Base-by-base conservation (phyloP, 1,140 invertebrate species). In the Drosophila virilis region DNA sequence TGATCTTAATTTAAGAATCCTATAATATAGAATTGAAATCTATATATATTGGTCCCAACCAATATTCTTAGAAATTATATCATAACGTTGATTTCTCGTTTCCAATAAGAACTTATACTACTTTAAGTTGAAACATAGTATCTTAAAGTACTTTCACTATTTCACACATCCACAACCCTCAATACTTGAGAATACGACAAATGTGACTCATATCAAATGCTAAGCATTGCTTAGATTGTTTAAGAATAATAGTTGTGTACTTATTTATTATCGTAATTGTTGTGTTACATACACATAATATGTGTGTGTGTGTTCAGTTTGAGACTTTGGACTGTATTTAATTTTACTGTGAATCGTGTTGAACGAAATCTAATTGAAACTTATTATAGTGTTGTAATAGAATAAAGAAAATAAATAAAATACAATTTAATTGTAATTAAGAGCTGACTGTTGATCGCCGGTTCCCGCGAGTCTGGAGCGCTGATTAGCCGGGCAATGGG, bases 191-290 rank as follows among this genome's bases (percentile, higher is more conserved):
- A 33, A 35, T 28, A 35, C 59, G 54, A 17, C 60, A 40, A 28
- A 37, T 46, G 9, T 62, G 13, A 62, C 6, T 51, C 60, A 62
- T 28, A 15, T 61, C 8, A 46, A 59, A 42, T 6, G 17, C 10
- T 12, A 1, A 7, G 32, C 22, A 15, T 43, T 68, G 54, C 55
- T 59, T 59, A 22, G 22, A 12, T 42, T 65, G 37, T 50, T 55
- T 7, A 8, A 42, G 15, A 68, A n/a, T 17, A 42, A 57, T 66
- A 58, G 57, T 67, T 50, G 60, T 60, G 17, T 61, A 13, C 38
- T 65, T 80, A 76, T 79, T 82, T 76, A 81, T 81, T 85, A 86
- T 86, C 83, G 72, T 77, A 72, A 74, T 79, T 67, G 61, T 74
- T 83, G 35, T 32, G 6, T 9, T 17, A 38, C 38, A 42, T 22